Evolutionary conservation across 2,113 vertebrate genomes (phyloP).

Genomic region (Eptesicus fuscus): DNA sequence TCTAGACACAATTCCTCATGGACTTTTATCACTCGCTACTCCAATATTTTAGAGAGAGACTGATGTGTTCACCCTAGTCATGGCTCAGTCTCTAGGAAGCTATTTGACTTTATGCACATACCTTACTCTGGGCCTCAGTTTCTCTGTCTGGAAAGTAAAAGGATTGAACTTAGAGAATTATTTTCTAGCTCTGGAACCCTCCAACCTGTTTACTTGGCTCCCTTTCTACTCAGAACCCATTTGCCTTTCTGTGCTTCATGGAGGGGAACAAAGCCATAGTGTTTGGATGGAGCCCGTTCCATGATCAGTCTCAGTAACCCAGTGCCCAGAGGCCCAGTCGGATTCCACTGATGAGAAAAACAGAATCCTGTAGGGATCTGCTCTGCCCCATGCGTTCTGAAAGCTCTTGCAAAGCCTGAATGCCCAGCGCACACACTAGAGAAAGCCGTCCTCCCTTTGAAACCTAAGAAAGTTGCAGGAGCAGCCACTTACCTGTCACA

Average conservation of each 20-base stretch:
- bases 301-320: background rate
- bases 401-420: slow-evolving; percentile 39
- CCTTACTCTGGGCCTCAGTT: background rate
- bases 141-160: background rate
- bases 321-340: background rate
- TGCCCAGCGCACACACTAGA: slow-evolving; percentile 27
- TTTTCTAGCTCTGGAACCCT: background rate
- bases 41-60: background rate
- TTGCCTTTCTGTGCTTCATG: background rate
- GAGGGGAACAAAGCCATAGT: slow-evolving; percentile 28
- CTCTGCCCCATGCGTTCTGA: slow-evolving; percentile 8
- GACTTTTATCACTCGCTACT: background rate
- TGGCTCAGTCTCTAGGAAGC: background rate
- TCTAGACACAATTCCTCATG: background rate
- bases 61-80: background rate
- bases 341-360: background rate
- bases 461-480: slow-evolving; percentile 66
- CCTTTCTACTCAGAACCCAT: slow-evolving; percentile 13
- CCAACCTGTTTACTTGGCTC: background rate
- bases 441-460: slow-evolving; percentile 53
- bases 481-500: slow-evolving; percentile 58
- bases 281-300: background rate
- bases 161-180: background rate
- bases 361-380: background rate
- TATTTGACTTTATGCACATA: background rate